Evolutionary conservation across 35 echinoderm and acorn worm genomes (phyloP).

Genomic region (Ophiothrix spiculata): DNA sequence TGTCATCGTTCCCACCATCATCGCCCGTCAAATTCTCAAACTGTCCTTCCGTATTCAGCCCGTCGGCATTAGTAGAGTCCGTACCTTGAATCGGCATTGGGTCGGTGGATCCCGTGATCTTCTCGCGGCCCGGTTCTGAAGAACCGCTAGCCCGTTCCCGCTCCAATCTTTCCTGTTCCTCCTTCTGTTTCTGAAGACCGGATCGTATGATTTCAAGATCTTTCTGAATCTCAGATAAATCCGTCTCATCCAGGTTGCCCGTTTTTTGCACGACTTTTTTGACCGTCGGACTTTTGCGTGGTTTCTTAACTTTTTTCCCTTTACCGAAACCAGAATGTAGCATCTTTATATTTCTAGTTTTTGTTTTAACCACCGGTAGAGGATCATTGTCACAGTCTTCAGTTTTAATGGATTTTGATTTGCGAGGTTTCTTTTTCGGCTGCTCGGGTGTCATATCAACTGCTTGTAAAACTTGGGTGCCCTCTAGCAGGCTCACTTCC

Average conservation of each 20-base stretch:
- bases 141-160: background rate
- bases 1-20: background rate
- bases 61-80: background rate
- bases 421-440: background rate
- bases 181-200: conserved; percentile 18
- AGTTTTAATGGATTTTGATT: too few species aligned
- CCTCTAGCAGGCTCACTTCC: background rate
- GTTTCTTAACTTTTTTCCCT: conserved; percentile 3
- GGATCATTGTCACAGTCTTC: background rate
- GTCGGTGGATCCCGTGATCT: background rate
- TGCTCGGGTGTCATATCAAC: too few species aligned
- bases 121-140: background rate
- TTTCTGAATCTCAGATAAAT: conserved; percentile 32
- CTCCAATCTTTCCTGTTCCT: background rate
- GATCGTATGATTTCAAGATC: conserved; percentile 25
- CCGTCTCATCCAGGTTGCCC: background rate
- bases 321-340: conserved; percentile 32
- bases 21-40: background rate
- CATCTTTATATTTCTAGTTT: conserved; percentile 75
- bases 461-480: background rate
- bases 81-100: background rate
- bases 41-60: too few species aligned
- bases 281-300: too few species aligned
- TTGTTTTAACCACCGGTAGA: conserved; percentile 55
- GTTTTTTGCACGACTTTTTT: background rate